phyloP scores from a whole-genome alignment of 2,888 invertebrate genomes.

The Liopterus haemorrhoidalis region DNA sequence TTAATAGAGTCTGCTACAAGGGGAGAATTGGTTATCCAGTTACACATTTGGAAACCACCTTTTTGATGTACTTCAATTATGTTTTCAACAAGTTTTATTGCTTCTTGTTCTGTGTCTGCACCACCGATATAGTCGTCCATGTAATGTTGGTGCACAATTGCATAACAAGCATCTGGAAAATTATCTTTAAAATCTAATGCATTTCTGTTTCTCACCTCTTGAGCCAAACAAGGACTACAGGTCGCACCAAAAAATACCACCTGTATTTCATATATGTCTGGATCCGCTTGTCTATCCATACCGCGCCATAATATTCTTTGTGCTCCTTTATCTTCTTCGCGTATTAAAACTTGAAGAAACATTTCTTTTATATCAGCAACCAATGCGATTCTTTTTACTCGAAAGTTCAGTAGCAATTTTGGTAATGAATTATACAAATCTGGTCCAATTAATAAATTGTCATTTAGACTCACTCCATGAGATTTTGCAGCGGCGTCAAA shows the following conservation, averaged over 20 bases:
- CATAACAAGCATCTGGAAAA: conserved; percentile 21
- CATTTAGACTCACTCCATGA: conserved; percentile 34
- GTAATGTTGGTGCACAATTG: conserved; percentile 25
- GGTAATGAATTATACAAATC: conserved; percentile 37
- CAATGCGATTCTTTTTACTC: conserved; percentile 37
- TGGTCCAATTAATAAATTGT: conserved; percentile 37
- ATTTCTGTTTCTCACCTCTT: conserved; percentile 28
- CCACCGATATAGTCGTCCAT: conserved; percentile 30
- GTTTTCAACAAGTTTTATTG: conserved; percentile 11
- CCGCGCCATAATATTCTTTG: conserved; percentile 37
- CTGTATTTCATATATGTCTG: conserved; percentile 21
- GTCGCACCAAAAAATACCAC: conserved; percentile 29
- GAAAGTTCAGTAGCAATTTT: conserved; percentile 40
- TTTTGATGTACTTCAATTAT: conserved; percentile 3
- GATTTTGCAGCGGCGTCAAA: conserved; percentile 37
- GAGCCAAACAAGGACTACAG: conserved; percentile 23
- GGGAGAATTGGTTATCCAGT: conserved; percentile 34
- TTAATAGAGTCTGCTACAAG: too few species aligned
- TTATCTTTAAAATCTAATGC: conserved; percentile 17
- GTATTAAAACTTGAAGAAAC: conserved; percentile 22
- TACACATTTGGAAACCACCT: conserved; percentile 24
- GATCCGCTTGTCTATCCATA: conserved; percentile 13
- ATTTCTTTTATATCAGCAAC: conserved; percentile 34
- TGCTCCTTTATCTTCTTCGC: conserved; percentile 30
- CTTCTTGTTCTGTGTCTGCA: conserved; percentile 25